Evolutionary conservation across 2,113 vertebrate species (phyloP), one percentile per base, ranked within the genome.

Genomic region (Limnothrissa miodon): DNA sequence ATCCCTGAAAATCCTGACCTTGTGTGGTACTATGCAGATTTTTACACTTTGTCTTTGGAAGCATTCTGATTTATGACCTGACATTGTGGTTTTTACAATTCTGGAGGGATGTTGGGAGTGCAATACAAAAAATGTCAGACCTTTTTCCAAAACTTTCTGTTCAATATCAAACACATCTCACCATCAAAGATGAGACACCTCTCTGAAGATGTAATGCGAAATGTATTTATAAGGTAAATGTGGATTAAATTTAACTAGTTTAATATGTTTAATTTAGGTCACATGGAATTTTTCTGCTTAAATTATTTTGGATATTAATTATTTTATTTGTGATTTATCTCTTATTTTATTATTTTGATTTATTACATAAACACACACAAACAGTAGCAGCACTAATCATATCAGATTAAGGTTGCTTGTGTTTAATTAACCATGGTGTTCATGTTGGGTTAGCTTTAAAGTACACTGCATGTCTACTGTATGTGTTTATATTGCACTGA

Each of bases 21-120:
- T 74, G 66, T 74, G 15, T 15, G 17, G 25, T 36, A 74, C 33
- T 74, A 74, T 74, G 66, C 33, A 74, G 66, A 74, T 74, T 74
- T 74, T 74, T 74, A 36, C 66, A 74, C 36, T 74, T 36, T 29
- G 59, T 29, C 25, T 74, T 74, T 36, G 66, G 29, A 13, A 74
- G 25, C 29, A 33, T 33, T 33, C 29, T 74, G 25, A 74, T 36
- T 74, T 74, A 33, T 74, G 66, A 74, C 66, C 29, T 74, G 66
- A 74, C 66, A 74, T 74, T 11, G 36, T 15, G 15, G 66, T 74
- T 74, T 36, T 74, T 74, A 74, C 11, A 17, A 33, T 74, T 36
- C 33, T 74, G 66, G 33, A 74, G 66, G 66, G 66, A 74, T 74
- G 33, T 36, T 74, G 9, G 9, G 59, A 66, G 59, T 36, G 29